Conservation (phyloP, 2,888 invertebrate genomes). For the Andrena flavipes region DNA sequence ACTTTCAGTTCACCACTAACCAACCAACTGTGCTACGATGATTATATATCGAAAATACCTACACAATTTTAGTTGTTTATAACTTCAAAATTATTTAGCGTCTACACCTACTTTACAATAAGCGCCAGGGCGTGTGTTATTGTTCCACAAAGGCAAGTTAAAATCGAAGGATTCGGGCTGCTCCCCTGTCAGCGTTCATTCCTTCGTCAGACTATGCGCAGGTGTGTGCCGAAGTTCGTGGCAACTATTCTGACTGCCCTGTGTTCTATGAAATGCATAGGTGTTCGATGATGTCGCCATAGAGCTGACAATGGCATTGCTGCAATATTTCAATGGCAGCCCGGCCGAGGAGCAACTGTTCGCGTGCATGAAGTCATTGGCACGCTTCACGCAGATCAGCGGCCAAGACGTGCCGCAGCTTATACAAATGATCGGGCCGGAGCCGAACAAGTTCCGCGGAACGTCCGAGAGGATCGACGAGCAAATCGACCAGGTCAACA, state of each 20-base stretch:
- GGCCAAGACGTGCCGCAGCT: conserved; percentile 94
- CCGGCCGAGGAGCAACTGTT: conserved; percentile 92
- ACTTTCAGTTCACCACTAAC: too few species aligned
- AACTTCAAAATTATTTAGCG: too few species aligned
- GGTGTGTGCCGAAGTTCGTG: not conserved
- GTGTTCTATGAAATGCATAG: conserved; percentile 84
- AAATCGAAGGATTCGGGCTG: too few species aligned
- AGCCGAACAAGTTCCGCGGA: conserved; percentile 93
- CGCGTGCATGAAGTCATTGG: conserved; percentile 92
- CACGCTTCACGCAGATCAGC: conserved; percentile 90
- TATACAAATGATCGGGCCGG: conserved; percentile 95
- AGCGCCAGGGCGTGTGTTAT: too few species aligned
- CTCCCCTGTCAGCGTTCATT: not conserved
- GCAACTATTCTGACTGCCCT: conserved; percentile 5
- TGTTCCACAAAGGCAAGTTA: too few species aligned
- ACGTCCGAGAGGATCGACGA: conserved; percentile 92
- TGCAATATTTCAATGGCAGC: conserved; percentile 94
- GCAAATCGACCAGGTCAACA: conserved; percentile 91
- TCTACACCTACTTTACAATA: too few species aligned
- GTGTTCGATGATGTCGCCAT: conserved; percentile 97
- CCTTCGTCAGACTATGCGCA: not conserved
- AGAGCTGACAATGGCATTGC: conserved; percentile 95
- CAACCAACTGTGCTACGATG: too few species aligned
- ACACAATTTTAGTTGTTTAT: too few species aligned
- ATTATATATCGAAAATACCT: too few species aligned